These are phyloP conservation scores for Dipodomys spectabilis DNA, from an alignment of 2,113 vertebrate genomes.

Conservation along the genomic window DNA sequence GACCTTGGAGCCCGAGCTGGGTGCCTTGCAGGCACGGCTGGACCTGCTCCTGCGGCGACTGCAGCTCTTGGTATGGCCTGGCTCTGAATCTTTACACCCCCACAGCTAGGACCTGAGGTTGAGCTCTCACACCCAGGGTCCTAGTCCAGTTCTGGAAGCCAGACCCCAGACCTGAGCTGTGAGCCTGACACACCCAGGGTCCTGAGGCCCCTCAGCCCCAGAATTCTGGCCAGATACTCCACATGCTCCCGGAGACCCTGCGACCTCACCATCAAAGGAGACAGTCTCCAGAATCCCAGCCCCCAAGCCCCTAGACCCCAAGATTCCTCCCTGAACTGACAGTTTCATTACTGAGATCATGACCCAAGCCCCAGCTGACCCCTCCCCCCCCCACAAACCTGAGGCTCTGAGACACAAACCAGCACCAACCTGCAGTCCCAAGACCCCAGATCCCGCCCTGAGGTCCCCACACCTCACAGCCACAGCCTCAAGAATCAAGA, in stretches of 20 bases:
- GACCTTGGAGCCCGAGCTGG: slow-evolving; percentile 75
- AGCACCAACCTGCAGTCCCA: background rate
- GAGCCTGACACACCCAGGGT: background rate
- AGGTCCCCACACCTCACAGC: background rate
- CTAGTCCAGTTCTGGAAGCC: background rate
- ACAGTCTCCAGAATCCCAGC: background rate
- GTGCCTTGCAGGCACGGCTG: slow-evolving; percentile 69
- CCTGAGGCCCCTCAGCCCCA: background rate
- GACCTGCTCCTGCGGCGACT: slow-evolving; percentile 75
- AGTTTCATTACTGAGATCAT: background rate
- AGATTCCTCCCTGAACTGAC: background rate
- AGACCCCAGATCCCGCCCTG: background rate
- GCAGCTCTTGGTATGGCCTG: slow-evolving; percentile 74
- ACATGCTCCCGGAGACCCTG: background rate
- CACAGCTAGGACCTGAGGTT: background rate
- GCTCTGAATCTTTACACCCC: rapidly evolving
- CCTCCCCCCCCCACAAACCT: too few species aligned
- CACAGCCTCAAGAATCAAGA: too few species aligned
- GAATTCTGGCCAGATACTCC: background rate
- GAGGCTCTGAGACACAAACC: background rate
- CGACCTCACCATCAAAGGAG: background rate
- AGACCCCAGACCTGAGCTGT: background rate
- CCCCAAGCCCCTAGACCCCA: background rate
- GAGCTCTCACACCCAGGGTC: background rate
- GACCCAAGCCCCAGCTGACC: background rate